phyloP scores from a whole-genome alignment of 2,797 vertebrate species.

The Sebastes miniatus region DNA sequence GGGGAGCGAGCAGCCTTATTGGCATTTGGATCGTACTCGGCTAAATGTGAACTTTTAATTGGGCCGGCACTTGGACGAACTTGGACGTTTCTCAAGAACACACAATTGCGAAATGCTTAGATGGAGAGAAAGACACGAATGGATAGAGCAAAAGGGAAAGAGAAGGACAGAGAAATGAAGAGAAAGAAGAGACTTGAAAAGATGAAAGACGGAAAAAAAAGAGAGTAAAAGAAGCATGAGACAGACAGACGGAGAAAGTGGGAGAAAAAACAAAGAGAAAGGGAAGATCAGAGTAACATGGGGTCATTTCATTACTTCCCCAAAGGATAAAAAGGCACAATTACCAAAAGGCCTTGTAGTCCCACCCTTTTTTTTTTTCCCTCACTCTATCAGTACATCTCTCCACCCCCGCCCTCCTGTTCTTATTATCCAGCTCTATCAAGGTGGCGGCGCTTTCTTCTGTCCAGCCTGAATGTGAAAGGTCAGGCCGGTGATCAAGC shows the following conservation, averaged over 20 bases:
- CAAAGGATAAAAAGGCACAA: slow-evolving; percentile 73
- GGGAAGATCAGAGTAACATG: slow-evolving; percentile 3
- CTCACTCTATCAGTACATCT: slow-evolving; percentile 20
- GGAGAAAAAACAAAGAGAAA: not conserved
- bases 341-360: slow-evolving; percentile 60
- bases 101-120: not conserved
- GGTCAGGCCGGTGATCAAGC: slow-evolving; percentile 81
- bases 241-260: not conserved
- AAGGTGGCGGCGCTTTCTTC: slow-evolving; percentile 69
- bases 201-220: not conserved
- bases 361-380: not conserved
- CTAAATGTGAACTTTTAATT: not conserved
- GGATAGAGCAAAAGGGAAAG: not conserved
- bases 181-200: not conserved
- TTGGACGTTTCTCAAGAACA: not conserved
- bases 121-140: not conserved
- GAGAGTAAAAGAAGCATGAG: not conserved
- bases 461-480: slow-evolving; percentile 80
- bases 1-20: not conserved
- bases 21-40: not conserved
- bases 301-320: slow-evolving; percentile 60
- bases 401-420: not conserved
- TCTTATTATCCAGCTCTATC: slow-evolving; percentile 80
- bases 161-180: not conserved
- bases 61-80: not conserved